Evolutionary conservation across 92 coral and sea anemone genomes (phyloP).

Genomic region (Porites cylindrica): DNA sequence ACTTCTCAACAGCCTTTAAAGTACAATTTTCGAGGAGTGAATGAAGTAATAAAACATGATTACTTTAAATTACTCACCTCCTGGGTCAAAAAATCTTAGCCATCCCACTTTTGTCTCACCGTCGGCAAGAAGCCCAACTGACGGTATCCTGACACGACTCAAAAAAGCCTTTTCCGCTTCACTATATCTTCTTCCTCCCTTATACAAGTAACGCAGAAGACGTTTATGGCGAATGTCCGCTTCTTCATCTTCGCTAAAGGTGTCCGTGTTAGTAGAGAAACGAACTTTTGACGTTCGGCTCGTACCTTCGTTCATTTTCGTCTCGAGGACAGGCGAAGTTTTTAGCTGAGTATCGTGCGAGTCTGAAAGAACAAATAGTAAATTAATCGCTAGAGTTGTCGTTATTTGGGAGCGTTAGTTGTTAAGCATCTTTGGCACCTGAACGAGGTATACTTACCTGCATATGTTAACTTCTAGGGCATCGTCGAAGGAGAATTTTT

Average conservation of each 20-base stretch:
- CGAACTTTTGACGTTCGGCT: constrained; percentile 73
- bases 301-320: constrained; percentile 40
- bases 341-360: constrained; percentile 3
- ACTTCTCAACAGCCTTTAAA: not conserved
- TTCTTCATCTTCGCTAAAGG: constrained; percentile 78
- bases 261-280: constrained; percentile 73
- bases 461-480: not conserved
- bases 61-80: constrained; percentile 62
- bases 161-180: constrained; percentile 98
- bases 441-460: not conserved
- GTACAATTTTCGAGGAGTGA: not conserved
- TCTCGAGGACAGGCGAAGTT: constrained; percentile 1
- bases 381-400: not conserved
- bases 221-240: constrained; percentile 74
- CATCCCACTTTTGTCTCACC: constrained; percentile 72
- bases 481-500: not conserved
- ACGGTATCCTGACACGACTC: constrained; percentile 85
- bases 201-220: constrained; percentile 78
- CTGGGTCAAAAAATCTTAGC: constrained; percentile 87
- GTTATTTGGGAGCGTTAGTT: not conserved
- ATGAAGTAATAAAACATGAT: not conserved
- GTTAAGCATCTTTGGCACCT: not conserved
- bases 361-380: not conserved
- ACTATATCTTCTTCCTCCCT: constrained; percentile 86
- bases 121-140: constrained; percentile 61